Evolutionary conservation across 2,797 vertebrate genomes (phyloP).

Genomic region (Catamblyrhynchus diadema): DNA sequence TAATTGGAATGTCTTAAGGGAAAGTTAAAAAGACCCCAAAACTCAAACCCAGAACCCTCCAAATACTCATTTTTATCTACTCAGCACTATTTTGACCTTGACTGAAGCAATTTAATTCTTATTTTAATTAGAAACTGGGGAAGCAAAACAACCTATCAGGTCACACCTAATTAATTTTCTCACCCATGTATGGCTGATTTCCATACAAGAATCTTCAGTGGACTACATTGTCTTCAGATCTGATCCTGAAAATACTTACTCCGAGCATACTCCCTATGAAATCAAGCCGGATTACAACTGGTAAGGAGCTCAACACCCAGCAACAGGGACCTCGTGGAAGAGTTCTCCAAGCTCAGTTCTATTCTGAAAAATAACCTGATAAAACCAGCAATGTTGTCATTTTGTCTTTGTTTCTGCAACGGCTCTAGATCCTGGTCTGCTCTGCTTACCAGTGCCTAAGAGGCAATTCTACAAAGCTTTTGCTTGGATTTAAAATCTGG

Average conservation of each 20-base stretch:
- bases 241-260: conserved; percentile 25
- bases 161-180: background rate
- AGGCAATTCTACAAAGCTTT: background rate
- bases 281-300: background rate
- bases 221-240: conserved; percentile 4
- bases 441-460: background rate
- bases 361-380: conserved; percentile 26
- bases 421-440: background rate
- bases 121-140: background rate
- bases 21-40: background rate
- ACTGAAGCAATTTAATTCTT: background rate
- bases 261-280: background rate
- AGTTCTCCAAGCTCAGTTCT: background rate
- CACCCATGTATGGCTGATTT: conserved; percentile 10
- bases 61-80: background rate
- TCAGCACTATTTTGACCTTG: background rate
- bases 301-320: background rate
- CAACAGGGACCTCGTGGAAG: background rate
- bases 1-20: conserved; percentile 48
- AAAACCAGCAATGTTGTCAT: background rate
- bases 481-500: background rate
- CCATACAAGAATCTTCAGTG: conserved; percentile 21
- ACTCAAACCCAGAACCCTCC: background rate
- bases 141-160: background rate
- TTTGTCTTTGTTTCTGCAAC: background rate